A percentile compares a stretch with the other conserved stretches of the same genome.
phyloP scores from a whole-genome alignment of 2,113 vertebrate genomes.

The Trochalopteron elliotii region DNA sequence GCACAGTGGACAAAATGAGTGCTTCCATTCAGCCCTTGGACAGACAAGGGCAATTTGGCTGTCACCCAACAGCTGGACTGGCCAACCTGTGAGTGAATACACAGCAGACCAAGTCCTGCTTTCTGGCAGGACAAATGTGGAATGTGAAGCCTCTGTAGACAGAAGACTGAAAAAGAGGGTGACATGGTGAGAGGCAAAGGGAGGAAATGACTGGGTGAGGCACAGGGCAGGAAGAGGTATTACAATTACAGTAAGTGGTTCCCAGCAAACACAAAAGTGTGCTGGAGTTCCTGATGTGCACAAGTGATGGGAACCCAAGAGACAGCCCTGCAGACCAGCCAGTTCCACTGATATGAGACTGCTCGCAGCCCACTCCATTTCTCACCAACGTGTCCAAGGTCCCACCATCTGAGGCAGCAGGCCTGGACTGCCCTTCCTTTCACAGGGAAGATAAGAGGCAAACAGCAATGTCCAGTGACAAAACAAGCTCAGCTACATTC shows the following conservation, averaged over 20 bases:
- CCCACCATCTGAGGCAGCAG: not conserved
- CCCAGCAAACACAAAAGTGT: not conserved
- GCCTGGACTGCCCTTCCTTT: not conserved
- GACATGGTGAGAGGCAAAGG: not conserved
- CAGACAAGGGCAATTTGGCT: not conserved
- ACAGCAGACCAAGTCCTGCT: not conserved
- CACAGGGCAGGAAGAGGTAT: not conserved
- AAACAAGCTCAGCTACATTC: not conserved
- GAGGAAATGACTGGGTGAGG: not conserved
- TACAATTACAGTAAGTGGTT: not conserved
- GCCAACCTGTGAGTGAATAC: not conserved
- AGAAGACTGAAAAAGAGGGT: not conserved
- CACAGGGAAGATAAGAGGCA: not conserved
- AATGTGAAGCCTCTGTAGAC: not conserved
- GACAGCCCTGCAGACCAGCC: not conserved
- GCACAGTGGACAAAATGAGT: not conserved
- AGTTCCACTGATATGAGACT: not conserved
- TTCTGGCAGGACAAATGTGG: not conserved
- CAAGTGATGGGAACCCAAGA: accelerated
- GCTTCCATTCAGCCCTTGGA: not conserved
- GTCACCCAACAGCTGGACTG: not conserved
- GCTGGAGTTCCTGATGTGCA: not conserved
- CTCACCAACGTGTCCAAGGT: accelerated
- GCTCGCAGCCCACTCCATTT: not conserved
- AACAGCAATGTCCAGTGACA: not conserved